Percentiles rank a stretch among this genome's conserved stretches.
Conservation (phyloP, 1,140 invertebrate genomes). For the Thereuonema tuberculata region DNA sequence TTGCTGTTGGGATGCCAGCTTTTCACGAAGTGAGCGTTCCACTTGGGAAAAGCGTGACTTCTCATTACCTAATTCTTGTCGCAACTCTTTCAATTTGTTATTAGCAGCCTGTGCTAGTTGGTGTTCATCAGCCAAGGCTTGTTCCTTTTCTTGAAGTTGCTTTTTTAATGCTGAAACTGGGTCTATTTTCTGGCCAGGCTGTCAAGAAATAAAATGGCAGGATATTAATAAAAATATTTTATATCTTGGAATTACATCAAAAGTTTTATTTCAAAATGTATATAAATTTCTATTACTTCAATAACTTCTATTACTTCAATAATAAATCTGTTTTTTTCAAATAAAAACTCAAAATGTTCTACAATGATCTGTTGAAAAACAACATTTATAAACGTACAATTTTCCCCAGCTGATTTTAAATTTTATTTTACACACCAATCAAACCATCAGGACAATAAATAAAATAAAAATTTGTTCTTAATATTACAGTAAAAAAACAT, state of each 20-base stretch:
- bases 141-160: constrained; percentile 67
- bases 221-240: no score
- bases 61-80: constrained; percentile 7
- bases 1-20: neutral
- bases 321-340: no score
- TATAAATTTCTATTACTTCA: neutral
- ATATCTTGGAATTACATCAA: no score
- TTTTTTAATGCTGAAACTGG: constrained; percentile 70
- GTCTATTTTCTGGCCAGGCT: constrained; percentile 57
- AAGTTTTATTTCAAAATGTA: neutral
- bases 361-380: no score
- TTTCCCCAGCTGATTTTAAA: no score
- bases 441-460: no score
- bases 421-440: no score
- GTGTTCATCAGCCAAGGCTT: constrained; percentile 51
- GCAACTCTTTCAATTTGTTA: constrained; percentile 4
- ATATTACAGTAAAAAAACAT: no score
- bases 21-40: neutral
- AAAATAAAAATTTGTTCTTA: no score
- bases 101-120: constrained; percentile 38
- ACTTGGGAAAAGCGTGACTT: neutral
- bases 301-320: no score
- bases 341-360: no score
- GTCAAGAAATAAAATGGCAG: constrained; percentile 19
- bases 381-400: no score